These are phyloP conservation scores for Gibbula magus DNA, from an alignment of 2,888 invertebrate species.

Conservation along the genomic window DNA sequence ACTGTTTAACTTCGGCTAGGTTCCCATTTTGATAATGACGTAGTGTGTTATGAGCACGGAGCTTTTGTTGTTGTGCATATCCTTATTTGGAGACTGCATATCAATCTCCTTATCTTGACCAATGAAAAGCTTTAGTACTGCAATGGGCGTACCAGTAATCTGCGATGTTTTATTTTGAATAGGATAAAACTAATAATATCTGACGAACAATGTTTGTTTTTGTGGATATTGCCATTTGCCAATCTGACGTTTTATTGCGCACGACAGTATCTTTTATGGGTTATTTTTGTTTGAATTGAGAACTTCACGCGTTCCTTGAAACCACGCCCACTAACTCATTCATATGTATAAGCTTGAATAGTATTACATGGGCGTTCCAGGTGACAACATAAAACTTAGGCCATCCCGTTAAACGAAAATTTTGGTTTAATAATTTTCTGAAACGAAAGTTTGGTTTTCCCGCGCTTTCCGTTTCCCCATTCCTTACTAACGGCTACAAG, in stretches of 20 bases:
- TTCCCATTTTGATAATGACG: constrained; percentile 57
- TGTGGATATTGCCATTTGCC: background rate
- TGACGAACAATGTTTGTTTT: background rate
- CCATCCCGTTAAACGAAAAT: too few relatives aligned
- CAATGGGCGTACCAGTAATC: background rate
- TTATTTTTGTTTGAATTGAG: too few relatives aligned
- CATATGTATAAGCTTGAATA: background rate
- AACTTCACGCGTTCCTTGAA: background rate
- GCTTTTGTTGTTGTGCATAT: constrained; percentile 65
- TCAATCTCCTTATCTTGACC: constrained; percentile 38
- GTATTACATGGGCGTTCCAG: too few relatives aligned
- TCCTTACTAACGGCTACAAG: too few relatives aligned
- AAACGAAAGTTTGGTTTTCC: too few relatives aligned
- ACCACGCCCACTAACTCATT: background rate
- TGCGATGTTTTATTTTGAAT: background rate
- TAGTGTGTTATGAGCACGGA: constrained; percentile 64
- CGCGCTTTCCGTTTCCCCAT: too few relatives aligned
- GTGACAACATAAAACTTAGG: too few relatives aligned
- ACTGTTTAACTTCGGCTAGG: constrained; percentile 34
- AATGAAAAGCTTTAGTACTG: constrained; percentile 20
- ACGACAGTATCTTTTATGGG: too few relatives aligned
- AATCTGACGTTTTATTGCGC: too few relatives aligned
- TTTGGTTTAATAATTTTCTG: too few relatives aligned
- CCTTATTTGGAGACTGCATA: constrained; percentile 64
- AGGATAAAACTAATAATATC: too few relatives aligned